A percentile compares a stretch with the other conserved stretches of the same genome.
These are phyloP conservation scores for Myzus persicae DNA, from an alignment of 1,140 invertebrate genomes.

Conservation along the genomic window DNA sequence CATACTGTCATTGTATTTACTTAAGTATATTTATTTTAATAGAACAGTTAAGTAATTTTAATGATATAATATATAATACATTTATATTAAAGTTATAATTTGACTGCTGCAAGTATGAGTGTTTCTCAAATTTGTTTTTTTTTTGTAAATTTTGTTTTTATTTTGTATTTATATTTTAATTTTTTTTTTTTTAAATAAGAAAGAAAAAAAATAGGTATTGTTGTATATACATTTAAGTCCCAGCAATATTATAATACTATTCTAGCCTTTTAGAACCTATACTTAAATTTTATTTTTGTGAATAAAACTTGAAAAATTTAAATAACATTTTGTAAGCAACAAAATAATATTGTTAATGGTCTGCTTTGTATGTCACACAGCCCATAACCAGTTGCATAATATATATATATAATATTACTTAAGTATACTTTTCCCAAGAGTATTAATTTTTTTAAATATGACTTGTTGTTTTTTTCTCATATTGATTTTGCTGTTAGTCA, in stretches of 20 bases:
- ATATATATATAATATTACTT: constrained; percentile 39
- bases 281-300: constrained; percentile 43
- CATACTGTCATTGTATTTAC: constrained; percentile 40
- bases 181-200: background rate
- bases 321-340: background rate
- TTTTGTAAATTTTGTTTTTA: constrained; percentile 55
- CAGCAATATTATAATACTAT: constrained; percentile 22
- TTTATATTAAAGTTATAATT: constrained; percentile 45
- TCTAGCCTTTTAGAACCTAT: constrained; percentile 35
- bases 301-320: background rate
- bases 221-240: constrained; percentile 22
- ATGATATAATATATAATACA: constrained; percentile 26
- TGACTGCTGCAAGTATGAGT: constrained; percentile 40
- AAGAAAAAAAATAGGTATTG: background rate
- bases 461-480: constrained; percentile 42
- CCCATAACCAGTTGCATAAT: constrained; percentile 26
- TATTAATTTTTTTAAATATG: constrained; percentile 46
- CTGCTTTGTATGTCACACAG: constrained; percentile 11
- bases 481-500: constrained; percentile 51
- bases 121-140: constrained; percentile 50
- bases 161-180: constrained; percentile 2
- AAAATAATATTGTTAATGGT: background rate
- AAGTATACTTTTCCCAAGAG: constrained; percentile 27
- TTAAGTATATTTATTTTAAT: constrained; percentile 47
- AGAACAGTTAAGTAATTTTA: constrained; percentile 43